Base-by-base conservation (phyloP, 1,140 invertebrate species). In the Sitophilus oryzae region DNA sequence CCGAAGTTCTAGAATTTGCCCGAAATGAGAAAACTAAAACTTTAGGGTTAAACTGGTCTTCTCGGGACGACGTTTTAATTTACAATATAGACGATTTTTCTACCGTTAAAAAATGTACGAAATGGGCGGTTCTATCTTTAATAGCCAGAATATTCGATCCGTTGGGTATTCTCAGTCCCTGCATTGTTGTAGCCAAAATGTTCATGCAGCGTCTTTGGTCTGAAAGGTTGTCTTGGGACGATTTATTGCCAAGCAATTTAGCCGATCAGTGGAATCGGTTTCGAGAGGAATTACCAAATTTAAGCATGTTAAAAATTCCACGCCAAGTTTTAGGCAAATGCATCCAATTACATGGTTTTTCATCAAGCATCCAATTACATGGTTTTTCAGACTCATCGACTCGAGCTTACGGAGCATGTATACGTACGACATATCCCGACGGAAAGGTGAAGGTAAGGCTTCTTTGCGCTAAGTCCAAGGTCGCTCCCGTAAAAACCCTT, bases 141-240 rank as follows among this genome's bases (percentile, higher is more conserved):
- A 52, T 59, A 11, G 44, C 62, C 36, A 36, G 25, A 36, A 56
- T 56, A 19, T 76, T 70, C 51, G 73, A 76, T 59, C 73, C 72
- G 15, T 58, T 72, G 8, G 73, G 72, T 21, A 57, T 71, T 18
- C 21, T 73, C 6, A 58, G 60, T 21, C 68, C 71, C 20, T 44
- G 67, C n/a, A 64, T 63, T 5, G 63, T 74, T n/a, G 46, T 50
- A 10, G 62, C 63, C 18, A 75, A 76, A 62, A 65, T 71, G 1
- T 43, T 75, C 2, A 38, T 76, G 9, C 73, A 76, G 60, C 42
- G 66, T 46, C 23, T 75, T 6, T 72, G 72, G 71, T 19, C 51
- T 40, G 16, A 25, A 19, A 59, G 63, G 11, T 4, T 70, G 9
- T 64, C 60, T 34, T 77, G 73, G 72, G 73, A 76, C 52, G 62